Percentiles rank a stretch among this genome's conserved stretches.
phyloP scores from a whole-genome alignment of 2,113 vertebrate species.

The Daboia siamensis region DNA sequence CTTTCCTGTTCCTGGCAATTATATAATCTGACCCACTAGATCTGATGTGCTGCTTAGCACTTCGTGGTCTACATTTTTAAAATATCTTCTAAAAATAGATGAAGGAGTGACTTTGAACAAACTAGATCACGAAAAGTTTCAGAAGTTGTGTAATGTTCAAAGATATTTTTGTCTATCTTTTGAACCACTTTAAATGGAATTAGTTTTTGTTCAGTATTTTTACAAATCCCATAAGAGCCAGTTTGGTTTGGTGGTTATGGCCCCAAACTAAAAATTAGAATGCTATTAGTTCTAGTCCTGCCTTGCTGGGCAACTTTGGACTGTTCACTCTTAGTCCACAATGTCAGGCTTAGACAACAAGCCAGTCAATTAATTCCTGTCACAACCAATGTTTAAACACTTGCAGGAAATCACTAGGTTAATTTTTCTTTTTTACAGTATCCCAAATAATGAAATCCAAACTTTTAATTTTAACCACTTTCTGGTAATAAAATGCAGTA shows the following conservation, averaged over 20 bases:
- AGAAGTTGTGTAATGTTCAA: slow-evolving; percentile 4
- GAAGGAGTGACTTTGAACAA: slow-evolving; percentile 24
- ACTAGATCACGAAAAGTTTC: slow-evolving; percentile 15
- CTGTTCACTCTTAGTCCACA: too few relatives aligned
- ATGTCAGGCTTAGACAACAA: too few relatives aligned
- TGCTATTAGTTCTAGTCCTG: neutral
- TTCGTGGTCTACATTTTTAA: slow-evolving; percentile 24
- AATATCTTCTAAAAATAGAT: slow-evolving; percentile 23
- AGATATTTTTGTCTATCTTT: neutral
- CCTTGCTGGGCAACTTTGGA: too few relatives aligned
- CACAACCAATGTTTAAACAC: too few relatives aligned
- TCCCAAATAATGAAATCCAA: neutral
- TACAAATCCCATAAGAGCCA: neutral
- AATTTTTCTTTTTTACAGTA: neutral
- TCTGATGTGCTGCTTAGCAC: neutral
- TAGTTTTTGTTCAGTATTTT: neutral
- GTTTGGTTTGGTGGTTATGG: neutral
- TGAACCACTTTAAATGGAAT: neutral
- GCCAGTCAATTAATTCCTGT: too few relatives aligned
- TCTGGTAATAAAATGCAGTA: neutral
- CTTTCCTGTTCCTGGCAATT: slow-evolving; percentile 47
- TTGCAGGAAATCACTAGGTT: too few relatives aligned
- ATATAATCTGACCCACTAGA: slow-evolving; percentile 9
- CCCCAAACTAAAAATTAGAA: neutral
- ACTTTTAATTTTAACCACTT: neutral